Evolutionary conservation across 2,797 vertebrate species (phyloP).

Genomic region (Hoplostethus atlanticus): DNA sequence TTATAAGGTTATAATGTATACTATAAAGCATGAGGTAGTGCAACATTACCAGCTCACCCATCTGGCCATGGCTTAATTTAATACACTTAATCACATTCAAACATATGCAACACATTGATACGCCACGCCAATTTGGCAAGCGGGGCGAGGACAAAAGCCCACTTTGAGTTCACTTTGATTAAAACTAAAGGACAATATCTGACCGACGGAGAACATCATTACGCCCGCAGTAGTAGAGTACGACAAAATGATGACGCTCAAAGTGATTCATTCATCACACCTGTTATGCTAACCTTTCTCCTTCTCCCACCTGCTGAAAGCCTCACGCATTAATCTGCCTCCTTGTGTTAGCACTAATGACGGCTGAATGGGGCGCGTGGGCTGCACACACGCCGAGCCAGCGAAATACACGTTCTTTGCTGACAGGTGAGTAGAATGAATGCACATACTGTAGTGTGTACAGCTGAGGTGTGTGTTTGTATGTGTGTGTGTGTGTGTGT

Average conservation of each 20-base stretch:
- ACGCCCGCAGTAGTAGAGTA: constrained; percentile 1
- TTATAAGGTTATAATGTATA: constrained; percentile 46
- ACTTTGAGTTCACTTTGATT: constrained; percentile 44
- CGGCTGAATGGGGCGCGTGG: constrained; percentile 47
- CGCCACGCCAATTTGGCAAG: constrained; percentile 17
- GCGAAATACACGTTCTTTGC: constrained; percentile 9
- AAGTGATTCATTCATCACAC: constrained; percentile 64
- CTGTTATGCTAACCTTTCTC: constrained; percentile 68
- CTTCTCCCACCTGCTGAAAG: constrained; percentile 61
- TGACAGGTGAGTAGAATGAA: background rate
- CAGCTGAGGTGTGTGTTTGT: constrained; percentile 6
- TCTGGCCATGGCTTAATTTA: constrained; percentile 68
- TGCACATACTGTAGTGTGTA: background rate
- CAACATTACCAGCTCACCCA: constrained; percentile 58
- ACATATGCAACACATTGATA: constrained; percentile 56
- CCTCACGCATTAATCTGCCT: constrained; percentile 58
- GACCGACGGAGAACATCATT: constrained; percentile 42
- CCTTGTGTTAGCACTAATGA: constrained; percentile 52
- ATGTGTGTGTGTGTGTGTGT: constrained; percentile 6
- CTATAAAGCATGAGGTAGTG: constrained; percentile 52
- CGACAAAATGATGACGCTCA: constrained; percentile 30
- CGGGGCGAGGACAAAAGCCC: constrained; percentile 30
- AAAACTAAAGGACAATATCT: constrained; percentile 55
- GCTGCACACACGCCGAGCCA: constrained; percentile 19
- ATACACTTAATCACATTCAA: constrained; percentile 58